phyloP scores from a whole-genome alignment of 2,113 vertebrate species.

The Zingel zingel region DNA sequence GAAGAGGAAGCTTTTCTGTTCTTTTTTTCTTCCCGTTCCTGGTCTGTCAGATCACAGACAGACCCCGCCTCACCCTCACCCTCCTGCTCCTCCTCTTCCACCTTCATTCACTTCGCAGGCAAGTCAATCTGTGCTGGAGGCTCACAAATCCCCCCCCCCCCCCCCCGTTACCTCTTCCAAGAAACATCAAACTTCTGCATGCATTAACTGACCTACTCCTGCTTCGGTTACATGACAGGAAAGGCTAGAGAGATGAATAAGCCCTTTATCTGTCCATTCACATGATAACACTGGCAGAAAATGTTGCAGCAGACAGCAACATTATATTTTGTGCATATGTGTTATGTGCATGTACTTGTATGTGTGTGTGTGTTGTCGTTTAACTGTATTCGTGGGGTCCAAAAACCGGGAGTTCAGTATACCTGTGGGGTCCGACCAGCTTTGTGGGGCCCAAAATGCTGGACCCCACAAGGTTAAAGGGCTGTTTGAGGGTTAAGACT shows the following conservation, averaged over 20 bases:
- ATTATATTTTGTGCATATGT: background rate
- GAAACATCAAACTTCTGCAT: background rate
- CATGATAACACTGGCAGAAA: background rate
- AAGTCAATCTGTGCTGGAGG: constrained; percentile 18
- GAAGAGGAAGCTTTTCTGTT: constrained; percentile 16
- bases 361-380: too few relatives aligned
- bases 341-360: too few relatives aligned
- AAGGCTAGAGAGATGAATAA: background rate
- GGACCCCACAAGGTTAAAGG: too few relatives aligned
- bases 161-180: background rate
- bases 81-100: constrained; percentile 21
- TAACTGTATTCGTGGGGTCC: too few relatives aligned
- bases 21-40: background rate
- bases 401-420: too few relatives aligned
- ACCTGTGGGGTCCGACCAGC: too few relatives aligned
- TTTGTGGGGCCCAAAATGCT: too few relatives aligned
- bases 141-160: background rate
- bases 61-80: constrained; percentile 30
- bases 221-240: background rate
- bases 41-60: constrained; percentile 32
- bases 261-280: background rate
- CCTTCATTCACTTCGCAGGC: constrained; percentile 35
- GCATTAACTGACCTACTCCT: constrained; percentile 10
- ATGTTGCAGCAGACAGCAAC: background rate
- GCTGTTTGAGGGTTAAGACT: too few relatives aligned